Conservation (phyloP, 2,797 vertebrate genomes). For the Macroramphosus scolopax region DNA sequence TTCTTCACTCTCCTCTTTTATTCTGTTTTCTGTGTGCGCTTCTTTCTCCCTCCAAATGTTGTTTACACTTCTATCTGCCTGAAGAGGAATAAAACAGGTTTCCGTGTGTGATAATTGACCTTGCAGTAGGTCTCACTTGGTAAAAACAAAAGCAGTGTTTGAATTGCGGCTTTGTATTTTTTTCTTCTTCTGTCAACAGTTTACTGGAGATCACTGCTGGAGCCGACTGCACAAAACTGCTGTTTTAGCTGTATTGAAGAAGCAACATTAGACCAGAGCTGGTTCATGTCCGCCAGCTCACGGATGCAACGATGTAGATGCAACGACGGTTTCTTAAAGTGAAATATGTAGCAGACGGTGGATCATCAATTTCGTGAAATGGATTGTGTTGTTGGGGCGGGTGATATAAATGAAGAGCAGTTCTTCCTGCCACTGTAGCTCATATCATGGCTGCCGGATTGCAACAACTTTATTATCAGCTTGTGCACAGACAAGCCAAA, state of each 20-base stretch:
- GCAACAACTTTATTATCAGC: slow-evolving; percentile 13
- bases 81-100: slow-evolving; percentile 29
- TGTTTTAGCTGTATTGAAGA: too few relatives aligned
- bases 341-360: too few relatives aligned
- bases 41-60: too few relatives aligned
- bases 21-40: neutral
- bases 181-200: slow-evolving; percentile 44
- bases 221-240: slow-evolving; percentile 25
- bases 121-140: slow-evolving; percentile 19
- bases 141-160: slow-evolving; percentile 27
- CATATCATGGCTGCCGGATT: slow-evolving; percentile 1
- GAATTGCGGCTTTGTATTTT: slow-evolving; percentile 30
- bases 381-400: slow-evolving; percentile 18
- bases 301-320: slow-evolving; percentile 12
- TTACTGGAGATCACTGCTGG: slow-evolving; percentile 32
- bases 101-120: slow-evolving; percentile 34
- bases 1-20: slow-evolving; percentile 4
- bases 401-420: slow-evolving; percentile 35
- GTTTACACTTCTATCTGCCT: too few relatives aligned
- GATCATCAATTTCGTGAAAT: slow-evolving; percentile 21
- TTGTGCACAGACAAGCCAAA: slow-evolving; percentile 25
- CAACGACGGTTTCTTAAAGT: slow-evolving; percentile 4
- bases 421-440: slow-evolving; percentile 1
- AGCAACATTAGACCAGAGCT: slow-evolving; percentile 22
- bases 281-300: slow-evolving; percentile 5